Base-by-base conservation (phyloP, 2,113 vertebrate species). In the Antechinus flavipes region DNA sequence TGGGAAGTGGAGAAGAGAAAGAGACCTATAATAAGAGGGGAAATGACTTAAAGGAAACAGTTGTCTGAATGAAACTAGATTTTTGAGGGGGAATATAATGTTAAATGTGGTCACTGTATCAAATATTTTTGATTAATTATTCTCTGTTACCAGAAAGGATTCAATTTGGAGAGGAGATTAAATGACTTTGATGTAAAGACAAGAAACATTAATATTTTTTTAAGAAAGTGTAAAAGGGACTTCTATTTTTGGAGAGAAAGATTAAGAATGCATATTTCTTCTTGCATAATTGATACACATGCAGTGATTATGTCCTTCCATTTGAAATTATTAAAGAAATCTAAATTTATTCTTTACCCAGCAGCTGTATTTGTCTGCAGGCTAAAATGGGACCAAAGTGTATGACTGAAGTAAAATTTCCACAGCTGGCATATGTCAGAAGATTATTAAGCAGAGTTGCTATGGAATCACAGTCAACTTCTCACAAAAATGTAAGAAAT, bases 401-500 rank as follows among this genome's bases (percentile, higher is more conserved):
- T 96, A 95, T 95, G 93, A 96, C 76, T 95, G 93, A 96, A 97
- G 97, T 92, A 95, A 84, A 93, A 52, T 97, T 58, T 90, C 96
- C 93, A 97, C 95, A 97, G 96, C 97, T 97, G 95, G 91, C 22
- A 95, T 93, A 55, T 93, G 49, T 97, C 52, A 96, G 91, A 56
- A 89, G 19, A 95, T 95, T 97, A 94, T 96, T 90, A 96, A 5
- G 49, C 90, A 90, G 35, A 95, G 91, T 24, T 94, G 52, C 54
- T 93, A 12, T 94, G 61, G 93, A 93, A 91, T 95, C 35, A 55
- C 52, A 26, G 93, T 19, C 56, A 93, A 94, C 90, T 96, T 96
- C 22, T 92, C 68, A 95, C 95, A 94, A 52, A 95, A 61, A 47
- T 89, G 3, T 8, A 95, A 90, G 46, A 96, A 97, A 89, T 96